A percentile compares a stretch with the other conserved stretches of the same genome.
Conservation (phyloP, 2,888 invertebrate genomes). For the Callimorpha dominula region DNA sequence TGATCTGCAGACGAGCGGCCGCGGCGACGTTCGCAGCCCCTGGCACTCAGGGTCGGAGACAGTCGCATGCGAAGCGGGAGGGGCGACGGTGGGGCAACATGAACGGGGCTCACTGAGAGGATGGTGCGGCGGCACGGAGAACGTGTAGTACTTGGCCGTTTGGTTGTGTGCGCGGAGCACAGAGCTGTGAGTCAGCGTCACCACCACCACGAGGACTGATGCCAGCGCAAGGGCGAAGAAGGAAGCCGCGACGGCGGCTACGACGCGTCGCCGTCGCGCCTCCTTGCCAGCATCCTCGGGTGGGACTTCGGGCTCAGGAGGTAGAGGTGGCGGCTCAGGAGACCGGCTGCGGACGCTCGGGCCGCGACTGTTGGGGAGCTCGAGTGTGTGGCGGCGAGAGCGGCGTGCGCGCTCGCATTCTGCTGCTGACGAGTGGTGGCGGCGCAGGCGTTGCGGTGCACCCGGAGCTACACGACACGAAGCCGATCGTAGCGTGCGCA, state of each 20-base stretch:
- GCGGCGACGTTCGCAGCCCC: constrained; percentile 85
- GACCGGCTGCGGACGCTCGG: constrained; percentile 81
- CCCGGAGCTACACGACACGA: constrained; percentile 81
- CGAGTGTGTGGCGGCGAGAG: constrained; percentile 79
- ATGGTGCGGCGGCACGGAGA: constrained; percentile 88
- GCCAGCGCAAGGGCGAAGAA: constrained; percentile 91
- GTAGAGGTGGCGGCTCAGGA: constrained; percentile 76
- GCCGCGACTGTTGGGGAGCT: constrained; percentile 79
- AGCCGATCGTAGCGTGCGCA: constrained; percentile 81
- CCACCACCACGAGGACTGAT: constrained; percentile 91
- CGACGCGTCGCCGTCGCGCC: constrained; percentile 89
- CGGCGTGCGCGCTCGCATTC: constrained; percentile 83
- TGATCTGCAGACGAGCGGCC: constrained; percentile 68
- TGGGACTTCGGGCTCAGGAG: constrained; percentile 75
- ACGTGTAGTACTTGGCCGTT: constrained; percentile 89
- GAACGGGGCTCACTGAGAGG: constrained; percentile 88
- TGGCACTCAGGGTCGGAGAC: constrained; percentile 85
- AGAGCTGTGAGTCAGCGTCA: constrained; percentile 91
- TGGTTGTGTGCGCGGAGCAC: constrained; percentile 88
- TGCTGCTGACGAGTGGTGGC: constrained; percentile 83
- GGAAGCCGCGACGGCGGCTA: constrained; percentile 90
- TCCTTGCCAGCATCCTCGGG: constrained; percentile 88
- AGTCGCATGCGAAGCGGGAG: constrained; percentile 87
- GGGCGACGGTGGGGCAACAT: constrained; percentile 87
- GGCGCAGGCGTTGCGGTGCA: constrained; percentile 80